Percentiles rank a stretch among this genome's conserved stretches.
phyloP scores from a whole-genome alignment of 1,140 invertebrate species.

The Drosophila albomicans region DNA sequence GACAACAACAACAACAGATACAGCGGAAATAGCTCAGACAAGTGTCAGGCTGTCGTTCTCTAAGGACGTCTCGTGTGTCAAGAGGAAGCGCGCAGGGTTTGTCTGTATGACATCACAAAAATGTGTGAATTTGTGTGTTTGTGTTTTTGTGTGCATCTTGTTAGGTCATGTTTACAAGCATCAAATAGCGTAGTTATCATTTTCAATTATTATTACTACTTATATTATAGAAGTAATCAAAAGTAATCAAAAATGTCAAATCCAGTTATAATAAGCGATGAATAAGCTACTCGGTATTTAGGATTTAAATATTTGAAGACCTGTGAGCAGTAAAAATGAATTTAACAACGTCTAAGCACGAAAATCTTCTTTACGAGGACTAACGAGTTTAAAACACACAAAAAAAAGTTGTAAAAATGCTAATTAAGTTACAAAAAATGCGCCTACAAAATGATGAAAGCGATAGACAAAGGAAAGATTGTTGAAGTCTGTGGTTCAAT shows the following conservation, averaged over 20 bases:
- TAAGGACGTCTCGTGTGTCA: slow-evolving; percentile 20
- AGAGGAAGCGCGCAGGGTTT: slow-evolving; percentile 1
- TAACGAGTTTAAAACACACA: not conserved
- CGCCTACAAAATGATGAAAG: slow-evolving; percentile 67
- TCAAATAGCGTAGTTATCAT: slow-evolving; percentile 38
- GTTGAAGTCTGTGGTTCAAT: too few relatives aligned
- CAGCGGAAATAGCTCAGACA: slow-evolving; percentile 47
- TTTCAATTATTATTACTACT: slow-evolving; percentile 30
- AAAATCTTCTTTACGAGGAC: not conserved
- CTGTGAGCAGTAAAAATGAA: too few relatives aligned
- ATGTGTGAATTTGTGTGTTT: slow-evolving; percentile 24
- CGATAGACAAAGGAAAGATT: slow-evolving; percentile 1
- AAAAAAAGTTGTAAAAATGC: slow-evolving; percentile 46
- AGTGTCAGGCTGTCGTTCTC: slow-evolving; percentile 50
- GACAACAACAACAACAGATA: slow-evolving; percentile 47
- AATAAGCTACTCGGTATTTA: too few relatives aligned
- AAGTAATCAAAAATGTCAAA: not conserved
- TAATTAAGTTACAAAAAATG: slow-evolving; percentile 73
- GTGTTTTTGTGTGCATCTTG: slow-evolving; percentile 34
- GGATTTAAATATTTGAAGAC: too few relatives aligned
- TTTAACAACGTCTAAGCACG: not conserved
- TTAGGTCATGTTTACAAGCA: slow-evolving; percentile 71
- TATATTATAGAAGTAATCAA: slow-evolving; percentile 30
- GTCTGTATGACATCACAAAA: slow-evolving; percentile 42
- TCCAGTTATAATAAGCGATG: too few relatives aligned